These are phyloP conservation scores for Drosophila lutescens DNA, from an alignment of 2,888 invertebrate species.

Conservation along the genomic window DNA sequence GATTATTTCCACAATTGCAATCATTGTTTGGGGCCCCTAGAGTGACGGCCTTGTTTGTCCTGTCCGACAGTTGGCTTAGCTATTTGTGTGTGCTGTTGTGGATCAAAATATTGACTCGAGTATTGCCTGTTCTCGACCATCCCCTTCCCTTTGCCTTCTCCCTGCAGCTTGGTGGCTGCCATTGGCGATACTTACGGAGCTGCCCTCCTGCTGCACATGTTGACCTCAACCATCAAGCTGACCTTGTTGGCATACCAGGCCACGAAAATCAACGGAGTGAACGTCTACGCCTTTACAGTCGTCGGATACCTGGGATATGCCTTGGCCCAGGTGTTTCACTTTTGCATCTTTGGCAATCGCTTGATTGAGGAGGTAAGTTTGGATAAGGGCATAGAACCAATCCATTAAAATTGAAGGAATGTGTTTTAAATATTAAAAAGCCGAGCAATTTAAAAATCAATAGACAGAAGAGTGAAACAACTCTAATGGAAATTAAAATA, in stretches of 20 bases:
- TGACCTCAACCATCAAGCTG: constrained; percentile 92
- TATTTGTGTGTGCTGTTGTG: constrained; percentile 30
- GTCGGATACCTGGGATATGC: constrained; percentile 92
- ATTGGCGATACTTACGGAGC: constrained; percentile 94
- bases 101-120: constrained; percentile 41
- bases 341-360: constrained; percentile 94
- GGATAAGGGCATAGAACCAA: background rate
- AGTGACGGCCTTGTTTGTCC: constrained; percentile 34
- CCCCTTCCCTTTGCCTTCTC: background rate
- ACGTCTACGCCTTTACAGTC: constrained; percentile 91
- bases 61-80: constrained; percentile 28
- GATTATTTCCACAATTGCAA: constrained; percentile 41
- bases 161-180: constrained; percentile 89
- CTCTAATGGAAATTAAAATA: too few relatives aligned
- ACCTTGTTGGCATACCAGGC: constrained; percentile 94
- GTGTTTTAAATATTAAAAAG: too few relatives aligned
- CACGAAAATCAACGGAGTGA: constrained; percentile 91
- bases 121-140: background rate
- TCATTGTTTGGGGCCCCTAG: constrained; percentile 17
- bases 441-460: too few relatives aligned
- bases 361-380: constrained; percentile 92
- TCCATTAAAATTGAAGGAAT: too few relatives aligned
- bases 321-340: constrained; percentile 93
- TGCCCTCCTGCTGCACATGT: constrained; percentile 93
- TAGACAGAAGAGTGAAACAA: too few relatives aligned